Percentiles rank a stretch among this genome's conserved stretches.
These are phyloP conservation scores for Papilio aristodemus DNA, from an alignment of 1,140 invertebrate species.

Conservation along the genomic window DNA sequence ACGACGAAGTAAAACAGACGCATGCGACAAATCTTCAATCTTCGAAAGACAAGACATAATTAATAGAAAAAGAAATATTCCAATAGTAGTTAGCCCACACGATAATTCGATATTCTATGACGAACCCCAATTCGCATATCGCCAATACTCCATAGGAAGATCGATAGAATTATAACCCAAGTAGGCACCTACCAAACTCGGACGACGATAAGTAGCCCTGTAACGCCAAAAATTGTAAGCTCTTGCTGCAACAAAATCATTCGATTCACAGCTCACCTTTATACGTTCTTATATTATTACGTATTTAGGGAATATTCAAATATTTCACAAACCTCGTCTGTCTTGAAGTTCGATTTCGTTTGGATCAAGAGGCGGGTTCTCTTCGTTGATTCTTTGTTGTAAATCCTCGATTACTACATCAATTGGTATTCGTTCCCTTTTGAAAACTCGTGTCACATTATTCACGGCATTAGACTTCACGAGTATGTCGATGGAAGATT, in stretches of 20 bases:
- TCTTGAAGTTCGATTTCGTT: slow-evolving; percentile 85
- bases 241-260: slow-evolving; percentile 80
- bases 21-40: slow-evolving; percentile 1
- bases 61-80: slow-evolving; percentile 33
- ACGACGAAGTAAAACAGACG: slow-evolving; percentile 18
- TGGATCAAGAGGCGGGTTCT: slow-evolving; percentile 86
- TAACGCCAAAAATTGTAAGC: slow-evolving; percentile 81
- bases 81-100: slow-evolving; percentile 43
- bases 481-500: slow-evolving; percentile 84
- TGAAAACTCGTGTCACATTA: slow-evolving; percentile 80
- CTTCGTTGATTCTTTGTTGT: slow-evolving; percentile 87
- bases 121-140: slow-evolving; percentile 82
- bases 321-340: slow-evolving; percentile 83
- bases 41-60: slow-evolving; percentile 7
- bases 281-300: slow-evolving; percentile 38
- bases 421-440: slow-evolving; percentile 82
- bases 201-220: slow-evolving; percentile 67
- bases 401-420: slow-evolving; percentile 87
- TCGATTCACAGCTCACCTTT: slow-evolving; percentile 68
- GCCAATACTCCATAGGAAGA: slow-evolving; percentile 81
- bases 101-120: slow-evolving; percentile 44
- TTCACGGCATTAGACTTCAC: slow-evolving; percentile 81
- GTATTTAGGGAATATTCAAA: background rate
- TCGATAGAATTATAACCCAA: slow-evolving; percentile 81
- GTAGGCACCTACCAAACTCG: slow-evolving; percentile 73